Percentiles rank a stretch among this genome's conserved stretches.
Conservation (phyloP, 2,113 vertebrate species). For the Pica pica region DNA sequence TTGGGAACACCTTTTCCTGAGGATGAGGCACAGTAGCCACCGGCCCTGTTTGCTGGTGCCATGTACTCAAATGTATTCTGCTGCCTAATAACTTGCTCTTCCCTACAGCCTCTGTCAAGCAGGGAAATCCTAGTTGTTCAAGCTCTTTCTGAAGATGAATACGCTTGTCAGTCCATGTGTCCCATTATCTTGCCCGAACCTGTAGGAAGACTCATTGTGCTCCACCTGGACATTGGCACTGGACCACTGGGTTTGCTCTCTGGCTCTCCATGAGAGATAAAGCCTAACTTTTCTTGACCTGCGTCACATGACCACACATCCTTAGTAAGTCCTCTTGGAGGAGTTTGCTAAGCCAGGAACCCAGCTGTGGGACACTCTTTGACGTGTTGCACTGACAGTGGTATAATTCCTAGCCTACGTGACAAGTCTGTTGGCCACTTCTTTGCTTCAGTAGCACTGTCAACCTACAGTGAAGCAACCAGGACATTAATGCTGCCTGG, state of each 20-base stretch:
- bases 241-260: neutral
- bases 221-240: neutral
- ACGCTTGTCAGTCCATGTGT: fast-evolving
- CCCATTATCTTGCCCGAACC: fast-evolving
- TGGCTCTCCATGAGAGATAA: neutral
- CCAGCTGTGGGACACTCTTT: neutral
- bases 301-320: neutral
- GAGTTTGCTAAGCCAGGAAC: neutral
- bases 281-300: neutral
- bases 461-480: fast-evolving
- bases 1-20: neutral
- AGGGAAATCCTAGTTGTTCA: neutral
- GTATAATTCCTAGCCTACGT: neutral
- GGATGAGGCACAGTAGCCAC: neutral
- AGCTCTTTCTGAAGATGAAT: neutral
- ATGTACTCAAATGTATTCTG: neutral
- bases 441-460: neutral
- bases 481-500: neutral
- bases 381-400: neutral
- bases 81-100: neutral
- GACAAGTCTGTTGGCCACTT: neutral
- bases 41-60: neutral
- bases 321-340: neutral
- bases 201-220: neutral
- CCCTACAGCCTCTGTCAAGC: neutral